phyloP scores from a whole-genome alignment of 2,797 vertebrate genomes.

The Cossypha heuglini region DNA sequence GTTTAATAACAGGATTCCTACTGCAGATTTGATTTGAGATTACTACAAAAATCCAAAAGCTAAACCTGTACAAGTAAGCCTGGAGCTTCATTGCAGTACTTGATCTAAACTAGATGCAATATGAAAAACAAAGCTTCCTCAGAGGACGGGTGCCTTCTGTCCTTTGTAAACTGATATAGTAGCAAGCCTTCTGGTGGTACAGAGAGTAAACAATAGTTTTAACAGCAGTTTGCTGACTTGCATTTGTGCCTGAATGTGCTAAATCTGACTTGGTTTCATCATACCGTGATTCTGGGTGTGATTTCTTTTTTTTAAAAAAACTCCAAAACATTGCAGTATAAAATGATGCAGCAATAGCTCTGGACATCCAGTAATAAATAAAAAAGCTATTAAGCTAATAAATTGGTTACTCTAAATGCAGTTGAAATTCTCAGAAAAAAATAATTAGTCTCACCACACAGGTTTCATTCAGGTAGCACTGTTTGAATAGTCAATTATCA shows the following conservation, averaged over 20 bases:
- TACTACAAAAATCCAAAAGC: neutral
- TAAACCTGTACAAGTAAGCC: neutral
- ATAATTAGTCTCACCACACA: neutral
- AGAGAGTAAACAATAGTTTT: neutral
- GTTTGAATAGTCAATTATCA: neutral
- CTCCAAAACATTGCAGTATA: neutral
- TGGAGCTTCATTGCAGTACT: neutral
- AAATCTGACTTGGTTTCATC: neutral
- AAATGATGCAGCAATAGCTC: neutral
- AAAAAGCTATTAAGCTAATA: neutral
- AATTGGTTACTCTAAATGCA: neutral
- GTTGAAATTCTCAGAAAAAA: neutral
- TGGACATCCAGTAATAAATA: neutral
- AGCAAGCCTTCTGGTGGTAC: slow-evolving; percentile 30
- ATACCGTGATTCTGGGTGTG: neutral
- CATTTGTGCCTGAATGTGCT: neutral
- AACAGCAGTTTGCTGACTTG: neutral
- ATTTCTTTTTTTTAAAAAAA: neutral
- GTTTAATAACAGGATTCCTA: neutral
- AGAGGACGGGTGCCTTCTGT: slow-evolving; percentile 5
- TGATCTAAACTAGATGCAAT: neutral
- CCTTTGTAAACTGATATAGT: neutral
- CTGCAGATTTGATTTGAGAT: neutral
- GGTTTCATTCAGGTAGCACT: neutral
- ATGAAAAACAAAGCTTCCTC: neutral